These are phyloP conservation scores for Elgaria multicarinata DNA, from an alignment of 2,113 vertebrate genomes.

Conservation along the genomic window DNA sequence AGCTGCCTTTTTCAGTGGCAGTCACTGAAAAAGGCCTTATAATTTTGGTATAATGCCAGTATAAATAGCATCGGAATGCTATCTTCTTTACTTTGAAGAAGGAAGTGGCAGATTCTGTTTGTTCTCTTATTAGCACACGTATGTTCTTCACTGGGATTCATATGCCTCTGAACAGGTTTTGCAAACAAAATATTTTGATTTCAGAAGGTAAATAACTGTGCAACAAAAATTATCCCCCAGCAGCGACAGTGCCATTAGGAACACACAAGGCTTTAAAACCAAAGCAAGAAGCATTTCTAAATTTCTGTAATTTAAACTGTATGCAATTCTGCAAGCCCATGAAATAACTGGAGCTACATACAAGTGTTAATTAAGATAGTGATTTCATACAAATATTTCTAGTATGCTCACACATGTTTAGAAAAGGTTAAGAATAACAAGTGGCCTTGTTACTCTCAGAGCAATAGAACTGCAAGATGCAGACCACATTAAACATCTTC, in stretches of 20 bases:
- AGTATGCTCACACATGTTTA: neutral
- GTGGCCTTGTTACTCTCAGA: neutral
- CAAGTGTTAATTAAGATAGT: neutral
- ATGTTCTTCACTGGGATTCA: neutral
- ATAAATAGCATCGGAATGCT: neutral
- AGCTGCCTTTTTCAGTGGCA: neutral
- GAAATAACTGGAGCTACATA: neutral
- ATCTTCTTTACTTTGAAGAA: neutral
- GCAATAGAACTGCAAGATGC: neutral
- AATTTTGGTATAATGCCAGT: neutral
- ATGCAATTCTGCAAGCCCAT: neutral
- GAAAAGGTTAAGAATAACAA: neutral
- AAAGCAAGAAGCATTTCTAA: neutral
- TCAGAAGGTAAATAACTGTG: conserved; percentile 5
- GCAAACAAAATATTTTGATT: neutral
- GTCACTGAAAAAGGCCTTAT: neutral
- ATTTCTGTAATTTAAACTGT: neutral
- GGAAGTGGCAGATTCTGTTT: neutral
- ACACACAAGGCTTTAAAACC: neutral
- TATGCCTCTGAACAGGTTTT: conserved; percentile 4
- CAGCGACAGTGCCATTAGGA: neutral
- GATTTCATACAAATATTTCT: neutral
- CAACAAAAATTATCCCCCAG: conserved; percentile 11
- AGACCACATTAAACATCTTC: neutral
- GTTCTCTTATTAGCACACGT: neutral